phyloP scores from a whole-genome alignment of 2,888 invertebrate genomes.

The Sipunculus nudus region DNA sequence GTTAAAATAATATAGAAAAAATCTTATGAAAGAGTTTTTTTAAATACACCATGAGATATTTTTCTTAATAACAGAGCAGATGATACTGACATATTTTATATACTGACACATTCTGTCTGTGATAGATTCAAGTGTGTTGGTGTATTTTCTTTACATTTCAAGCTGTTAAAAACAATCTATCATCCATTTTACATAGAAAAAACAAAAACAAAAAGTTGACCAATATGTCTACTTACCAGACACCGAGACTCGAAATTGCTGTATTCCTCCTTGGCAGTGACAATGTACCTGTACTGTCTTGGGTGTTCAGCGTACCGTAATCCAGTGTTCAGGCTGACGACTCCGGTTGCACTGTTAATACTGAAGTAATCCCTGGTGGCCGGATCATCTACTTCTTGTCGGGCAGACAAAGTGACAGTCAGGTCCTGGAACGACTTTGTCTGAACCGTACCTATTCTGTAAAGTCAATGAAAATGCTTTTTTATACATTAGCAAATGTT shows the following conservation, averaged over 20 bases:
- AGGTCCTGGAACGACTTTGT: conserved; percentile 39
- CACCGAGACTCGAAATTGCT: conserved; percentile 2
- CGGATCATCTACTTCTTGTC: neutral
- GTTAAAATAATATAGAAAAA: no score
- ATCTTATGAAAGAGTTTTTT: no score
- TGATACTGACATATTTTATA: no score
- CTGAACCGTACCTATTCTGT: conserved; percentile 27
- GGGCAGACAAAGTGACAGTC: conserved; percentile 19
- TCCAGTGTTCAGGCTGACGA: conserved; percentile 5
- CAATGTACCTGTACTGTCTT: conserved; percentile 26
- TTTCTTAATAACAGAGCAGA: no score
- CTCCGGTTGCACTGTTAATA: conserved; percentile 20
- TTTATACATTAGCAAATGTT: no score
- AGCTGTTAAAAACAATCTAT: no score
- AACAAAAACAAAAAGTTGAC: no score
- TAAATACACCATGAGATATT: no score
- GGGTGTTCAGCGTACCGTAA: conserved; percentile 14
- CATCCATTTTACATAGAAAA: no score
- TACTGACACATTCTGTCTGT: no score
- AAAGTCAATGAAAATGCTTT: neutral
- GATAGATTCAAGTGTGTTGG: no score
- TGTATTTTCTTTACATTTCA: no score
- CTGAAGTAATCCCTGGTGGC: conserved; percentile 8
- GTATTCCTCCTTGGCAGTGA: conserved; percentile 20
- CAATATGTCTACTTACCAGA: conserved; percentile 13